Evolutionary conservation across 2,888 invertebrate species (phyloP).

Genomic region (Sericinus montela): DNA sequence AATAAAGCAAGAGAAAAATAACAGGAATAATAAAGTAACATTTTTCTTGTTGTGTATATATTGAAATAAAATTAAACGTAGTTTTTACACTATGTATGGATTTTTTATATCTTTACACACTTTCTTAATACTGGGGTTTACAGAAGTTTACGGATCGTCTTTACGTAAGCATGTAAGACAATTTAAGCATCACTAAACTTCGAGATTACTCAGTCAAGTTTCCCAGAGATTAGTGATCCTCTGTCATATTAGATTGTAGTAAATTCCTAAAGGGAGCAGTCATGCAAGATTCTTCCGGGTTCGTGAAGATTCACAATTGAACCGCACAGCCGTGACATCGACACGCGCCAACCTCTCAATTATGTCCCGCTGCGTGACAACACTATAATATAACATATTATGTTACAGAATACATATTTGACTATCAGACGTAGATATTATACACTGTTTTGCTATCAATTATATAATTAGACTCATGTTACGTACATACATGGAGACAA

Average conservation of each 20-base stretch:
- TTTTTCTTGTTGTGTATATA: too few relatives aligned
- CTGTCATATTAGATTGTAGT: neutral
- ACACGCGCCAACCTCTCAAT: neutral
- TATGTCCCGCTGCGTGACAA: neutral
- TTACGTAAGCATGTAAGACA: too few relatives aligned
- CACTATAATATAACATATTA: neutral
- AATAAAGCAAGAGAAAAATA: too few relatives aligned
- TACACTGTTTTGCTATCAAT: too few relatives aligned
- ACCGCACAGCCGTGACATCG: conserved; percentile 2
- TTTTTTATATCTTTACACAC: too few relatives aligned
- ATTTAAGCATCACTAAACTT: neutral
- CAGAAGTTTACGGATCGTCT: too few relatives aligned
- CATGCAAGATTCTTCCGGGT: conserved; percentile 7
- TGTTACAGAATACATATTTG: neutral
- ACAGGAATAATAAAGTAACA: too few relatives aligned
- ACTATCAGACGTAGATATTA: neutral
- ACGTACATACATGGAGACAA: too few relatives aligned
- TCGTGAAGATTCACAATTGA: conserved; percentile 10
- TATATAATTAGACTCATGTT: too few relatives aligned
- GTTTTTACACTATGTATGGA: too few relatives aligned
- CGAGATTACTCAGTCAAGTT: neutral
- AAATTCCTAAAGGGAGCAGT: neutral
- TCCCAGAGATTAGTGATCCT: neutral
- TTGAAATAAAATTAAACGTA: too few relatives aligned
- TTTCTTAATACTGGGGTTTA: too few relatives aligned